Base-by-base conservation (phyloP, 2,113 vertebrate species). In the Cinclus mexicanus region DNA sequence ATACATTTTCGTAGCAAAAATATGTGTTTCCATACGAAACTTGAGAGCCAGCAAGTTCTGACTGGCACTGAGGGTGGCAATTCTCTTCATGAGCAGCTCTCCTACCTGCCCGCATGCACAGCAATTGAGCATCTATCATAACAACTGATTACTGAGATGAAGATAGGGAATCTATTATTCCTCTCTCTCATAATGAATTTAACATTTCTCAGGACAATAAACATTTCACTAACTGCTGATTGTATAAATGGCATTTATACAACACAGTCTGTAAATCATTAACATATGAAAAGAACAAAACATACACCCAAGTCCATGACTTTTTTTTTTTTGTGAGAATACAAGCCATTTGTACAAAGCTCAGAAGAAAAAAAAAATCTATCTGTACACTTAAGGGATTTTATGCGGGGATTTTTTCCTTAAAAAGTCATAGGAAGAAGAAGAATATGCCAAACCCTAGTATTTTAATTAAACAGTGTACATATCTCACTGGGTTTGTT, bases 211-310 rank as follows among this genome's bases (percentile, higher is more conserved):
- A 94, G 83, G 80, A 96, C 84, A 93, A 72, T 29, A 46, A 94
- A 29, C 24, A 81, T 95, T 96, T 93, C 92, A 95, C 95, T 93
- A 94, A 96, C 90, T 87, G 90, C 75, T 77, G 70, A 95, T 79
- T 35, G 3, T 25, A 42, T 60, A 52, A 75, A 56, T 14, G 39
- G 63, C 35, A 37, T 37, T 37, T 37, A 37, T 85, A 56, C 78
- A 87, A 95, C 91, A 22, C n/a, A 89, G 80, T 49, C 37, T 39
- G 55, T 79, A 95, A 93, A 72, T 83, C 67, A 83, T 14, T 64
- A 95, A 93, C 26, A 22, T 55, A 71, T 7, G 44, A 80, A 78
- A 96, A 39, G 44, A 53, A 77, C 19, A 89, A 53, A 92, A 86
- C 78, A 26, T 20, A 50, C 13, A 63, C 47, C 10, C 61, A 52